A percentile compares a stretch with the other conserved stretches of the same genome.
phyloP scores from a whole-genome alignment of 2,888 invertebrate species.

The Macropis europaea region DNA sequence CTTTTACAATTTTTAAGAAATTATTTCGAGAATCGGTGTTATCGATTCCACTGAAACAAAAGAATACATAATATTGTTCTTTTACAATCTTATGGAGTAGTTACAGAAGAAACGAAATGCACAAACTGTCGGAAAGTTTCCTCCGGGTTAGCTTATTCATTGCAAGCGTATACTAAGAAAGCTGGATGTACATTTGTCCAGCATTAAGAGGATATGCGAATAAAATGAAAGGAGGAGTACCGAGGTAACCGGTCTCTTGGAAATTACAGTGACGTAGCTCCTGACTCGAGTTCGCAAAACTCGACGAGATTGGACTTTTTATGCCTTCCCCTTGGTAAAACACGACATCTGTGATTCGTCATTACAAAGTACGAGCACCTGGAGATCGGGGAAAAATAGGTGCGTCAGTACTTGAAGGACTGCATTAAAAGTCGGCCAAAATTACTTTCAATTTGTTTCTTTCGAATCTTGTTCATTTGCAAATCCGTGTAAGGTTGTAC shows the following conservation, averaged over 20 bases:
- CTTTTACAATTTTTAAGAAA: background rate
- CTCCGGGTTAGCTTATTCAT: background rate
- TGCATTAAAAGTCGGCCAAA: no score
- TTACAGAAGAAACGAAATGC: background rate
- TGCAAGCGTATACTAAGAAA: background rate
- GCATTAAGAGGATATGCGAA: conserved; percentile 1
- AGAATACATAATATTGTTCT: no score
- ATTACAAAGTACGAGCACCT: no score
- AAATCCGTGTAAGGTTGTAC: no score
- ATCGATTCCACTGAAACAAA: no score
- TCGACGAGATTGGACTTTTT: background rate
- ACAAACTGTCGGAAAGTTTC: background rate
- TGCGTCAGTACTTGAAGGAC: no score
- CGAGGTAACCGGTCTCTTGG: conserved; percentile 48
- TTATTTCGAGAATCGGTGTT: no score
- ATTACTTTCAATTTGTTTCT: no score
- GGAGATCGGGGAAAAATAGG: no score
- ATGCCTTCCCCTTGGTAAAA: background rate
- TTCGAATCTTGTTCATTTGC: no score
- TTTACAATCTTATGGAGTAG: background rate
- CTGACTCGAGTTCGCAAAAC: conserved; percentile 23
- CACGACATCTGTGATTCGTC: background rate
- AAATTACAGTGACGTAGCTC: conserved; percentile 53
- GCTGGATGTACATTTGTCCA: background rate
- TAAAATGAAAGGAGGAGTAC: conserved; percentile 32